A percentile compares a stretch with the other conserved stretches of the same genome.
Conservation (phyloP, 2,888 invertebrate species). For the Temnothorax unifasciatus region DNA sequence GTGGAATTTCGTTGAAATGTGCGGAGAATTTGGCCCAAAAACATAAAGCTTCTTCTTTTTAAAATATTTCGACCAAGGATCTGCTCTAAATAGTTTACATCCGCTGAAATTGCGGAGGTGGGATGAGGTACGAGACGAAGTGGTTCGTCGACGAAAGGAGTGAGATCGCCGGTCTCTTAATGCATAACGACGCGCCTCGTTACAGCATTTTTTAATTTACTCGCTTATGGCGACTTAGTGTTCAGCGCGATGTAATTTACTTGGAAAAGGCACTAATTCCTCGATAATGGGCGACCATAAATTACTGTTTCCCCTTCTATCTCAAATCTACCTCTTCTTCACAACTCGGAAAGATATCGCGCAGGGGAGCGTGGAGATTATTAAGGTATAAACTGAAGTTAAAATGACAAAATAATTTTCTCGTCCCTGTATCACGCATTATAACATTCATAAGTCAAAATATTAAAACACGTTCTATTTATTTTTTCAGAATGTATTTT, state of each 20-base stretch:
- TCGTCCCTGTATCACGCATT: not conserved
- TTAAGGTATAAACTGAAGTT: not conserved
- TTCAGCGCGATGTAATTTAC: not conserved
- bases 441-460: not conserved
- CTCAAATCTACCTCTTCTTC: not conserved
- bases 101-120: not conserved
- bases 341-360: not conserved
- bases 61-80: constrained; percentile 1
- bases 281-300: not conserved
- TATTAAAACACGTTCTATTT: not conserved
- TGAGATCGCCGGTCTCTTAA: not conserved
- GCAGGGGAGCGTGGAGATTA: not conserved
- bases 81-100: not conserved
- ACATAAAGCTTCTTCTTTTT: not conserved
- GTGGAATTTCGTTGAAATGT: not conserved
- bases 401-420: not conserved
- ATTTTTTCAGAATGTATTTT: not conserved
- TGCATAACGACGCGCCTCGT: not conserved
- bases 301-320: not conserved
- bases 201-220: constrained; percentile 29
- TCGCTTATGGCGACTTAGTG: not conserved
- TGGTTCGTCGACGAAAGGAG: not conserved
- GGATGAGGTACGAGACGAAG: not conserved
- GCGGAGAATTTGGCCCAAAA: not conserved
- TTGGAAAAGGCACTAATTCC: constrained; percentile 6